Percentiles rank a stretch among this genome's conserved stretches.
Evolutionary conservation across 64 coral and sea anemone species (phyloP).

Genomic region (Anthopleura sola): DNA sequence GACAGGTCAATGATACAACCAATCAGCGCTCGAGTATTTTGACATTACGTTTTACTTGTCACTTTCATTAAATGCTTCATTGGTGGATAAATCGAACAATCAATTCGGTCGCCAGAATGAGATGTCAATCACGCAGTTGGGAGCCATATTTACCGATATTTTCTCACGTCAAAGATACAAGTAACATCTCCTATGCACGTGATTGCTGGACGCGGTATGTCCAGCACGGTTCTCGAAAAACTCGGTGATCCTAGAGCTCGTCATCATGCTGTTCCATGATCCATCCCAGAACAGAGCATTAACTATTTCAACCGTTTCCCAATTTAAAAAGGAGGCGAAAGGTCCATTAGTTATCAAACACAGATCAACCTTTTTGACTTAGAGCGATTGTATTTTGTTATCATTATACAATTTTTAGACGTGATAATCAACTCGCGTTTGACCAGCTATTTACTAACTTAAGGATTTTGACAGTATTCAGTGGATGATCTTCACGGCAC

Average conservation of each 20-base stretch:
- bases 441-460: conserved; percentile 20
- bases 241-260: background rate
- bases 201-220: background rate
- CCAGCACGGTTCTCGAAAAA: background rate
- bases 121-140: conserved; percentile 87
- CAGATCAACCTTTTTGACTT: conserved; percentile 44
- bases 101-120: conserved; percentile 72
- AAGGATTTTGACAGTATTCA: conserved; percentile 11
- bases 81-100: conserved; percentile 95
- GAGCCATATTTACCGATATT: conserved; percentile 52
- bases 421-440: conserved; percentile 48
- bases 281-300: background rate
- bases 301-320: background rate
- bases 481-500: conserved; percentile 11
- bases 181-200: conserved; percentile 16
- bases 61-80: conserved; percentile 72
- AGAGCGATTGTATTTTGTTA: conserved; percentile 45
- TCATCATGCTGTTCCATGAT: background rate
- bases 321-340: background rate
- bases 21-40: conserved; percentile 55
- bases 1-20: conserved; percentile 85
- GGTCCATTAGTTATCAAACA: conserved; percentile 22
- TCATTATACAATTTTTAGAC: conserved; percentile 54
- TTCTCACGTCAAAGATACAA: conserved; percentile 47
- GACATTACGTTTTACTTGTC: conserved; percentile 84